These are phyloP conservation scores for Neomorphus geoffroyi DNA, from an alignment of 2,797 vertebrate genomes.

Conservation along the genomic window DNA sequence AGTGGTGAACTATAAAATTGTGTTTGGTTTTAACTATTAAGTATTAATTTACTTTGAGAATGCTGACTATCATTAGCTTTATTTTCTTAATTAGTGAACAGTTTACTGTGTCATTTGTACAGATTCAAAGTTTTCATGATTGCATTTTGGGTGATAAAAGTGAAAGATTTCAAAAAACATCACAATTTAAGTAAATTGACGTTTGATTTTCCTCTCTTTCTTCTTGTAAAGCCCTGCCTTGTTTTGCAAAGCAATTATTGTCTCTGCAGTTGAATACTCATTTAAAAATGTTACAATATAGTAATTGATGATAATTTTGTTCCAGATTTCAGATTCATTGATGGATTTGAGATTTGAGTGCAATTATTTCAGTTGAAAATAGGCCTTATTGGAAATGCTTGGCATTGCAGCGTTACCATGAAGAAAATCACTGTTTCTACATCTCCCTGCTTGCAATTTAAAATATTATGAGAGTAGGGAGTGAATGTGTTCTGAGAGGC, in stretches of 20 bases:
- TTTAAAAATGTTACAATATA: constrained; percentile 26
- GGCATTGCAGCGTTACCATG: neutral
- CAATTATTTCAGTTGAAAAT: constrained; percentile 47
- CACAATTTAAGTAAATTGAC: neutral
- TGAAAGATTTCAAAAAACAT: neutral
- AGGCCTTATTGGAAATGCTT: constrained; percentile 7
- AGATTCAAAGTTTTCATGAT: neutral
- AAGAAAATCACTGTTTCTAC: constrained; percentile 29
- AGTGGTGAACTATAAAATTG: neutral
- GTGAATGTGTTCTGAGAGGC: neutral
- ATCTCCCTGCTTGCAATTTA: constrained; percentile 22
- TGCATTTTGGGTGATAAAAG: neutral
- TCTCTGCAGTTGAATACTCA: constrained; percentile 5
- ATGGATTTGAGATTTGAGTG: constrained; percentile 35
- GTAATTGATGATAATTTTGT: constrained; percentile 45
- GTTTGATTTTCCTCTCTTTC: neutral
- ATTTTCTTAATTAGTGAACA: neutral
- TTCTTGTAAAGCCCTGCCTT: neutral
- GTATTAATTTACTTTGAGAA: neutral
- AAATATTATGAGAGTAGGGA: constrained; percentile 6
- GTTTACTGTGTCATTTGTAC: neutral
- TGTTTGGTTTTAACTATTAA: neutral
- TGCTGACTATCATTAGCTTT: neutral
- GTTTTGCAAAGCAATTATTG: constrained; percentile 26
- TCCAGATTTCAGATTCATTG: constrained; percentile 43